phyloP scores from a whole-genome alignment of 2,888 invertebrate genomes.

The Hanleya hanleyi region DNA sequence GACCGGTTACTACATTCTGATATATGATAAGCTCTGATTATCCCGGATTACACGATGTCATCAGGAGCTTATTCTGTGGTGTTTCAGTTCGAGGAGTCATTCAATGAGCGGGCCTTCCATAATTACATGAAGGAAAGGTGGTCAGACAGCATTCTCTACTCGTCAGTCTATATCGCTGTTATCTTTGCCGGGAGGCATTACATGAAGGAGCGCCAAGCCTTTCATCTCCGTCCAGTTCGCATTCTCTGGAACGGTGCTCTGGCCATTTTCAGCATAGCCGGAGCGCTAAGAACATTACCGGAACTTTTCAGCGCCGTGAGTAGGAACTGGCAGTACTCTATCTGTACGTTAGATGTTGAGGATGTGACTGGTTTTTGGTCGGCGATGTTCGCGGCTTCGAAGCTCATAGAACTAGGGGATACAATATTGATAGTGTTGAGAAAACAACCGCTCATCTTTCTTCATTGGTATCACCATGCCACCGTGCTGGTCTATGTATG shows the following conservation, averaged over 20 bases:
- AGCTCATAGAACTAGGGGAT: conserved; percentile 91
- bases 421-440: conserved; percentile 74
- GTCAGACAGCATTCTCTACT: conserved; percentile 92
- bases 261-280: conserved; percentile 96
- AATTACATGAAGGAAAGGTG: conserved; percentile 98
- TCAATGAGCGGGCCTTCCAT: conserved; percentile 89
- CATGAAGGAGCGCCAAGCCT: conserved; percentile 94
- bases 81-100: conserved; percentile 95
- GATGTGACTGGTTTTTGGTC: conserved; percentile 94
- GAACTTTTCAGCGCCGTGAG: conserved; percentile 92
- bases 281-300: conserved; percentile 88
- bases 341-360: conserved; percentile 80
- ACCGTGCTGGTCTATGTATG: conserved; percentile 76
- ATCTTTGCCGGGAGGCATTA: conserved; percentile 95
- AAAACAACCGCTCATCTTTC: conserved; percentile 75
- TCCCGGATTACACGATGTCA: too few species aligned
- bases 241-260: conserved; percentile 94
- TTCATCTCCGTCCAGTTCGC: conserved; percentile 89
- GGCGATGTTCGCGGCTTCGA: conserved; percentile 96
- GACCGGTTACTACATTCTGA: too few species aligned
- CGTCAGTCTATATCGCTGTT: conserved; percentile 85
- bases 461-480: conserved; percentile 77
- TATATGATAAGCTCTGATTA: too few species aligned
- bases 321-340: conserved; percentile 86
- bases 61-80: conserved; percentile 79